Conservation (phyloP, 2,113 vertebrate species). For the Scopus umbretta region DNA sequence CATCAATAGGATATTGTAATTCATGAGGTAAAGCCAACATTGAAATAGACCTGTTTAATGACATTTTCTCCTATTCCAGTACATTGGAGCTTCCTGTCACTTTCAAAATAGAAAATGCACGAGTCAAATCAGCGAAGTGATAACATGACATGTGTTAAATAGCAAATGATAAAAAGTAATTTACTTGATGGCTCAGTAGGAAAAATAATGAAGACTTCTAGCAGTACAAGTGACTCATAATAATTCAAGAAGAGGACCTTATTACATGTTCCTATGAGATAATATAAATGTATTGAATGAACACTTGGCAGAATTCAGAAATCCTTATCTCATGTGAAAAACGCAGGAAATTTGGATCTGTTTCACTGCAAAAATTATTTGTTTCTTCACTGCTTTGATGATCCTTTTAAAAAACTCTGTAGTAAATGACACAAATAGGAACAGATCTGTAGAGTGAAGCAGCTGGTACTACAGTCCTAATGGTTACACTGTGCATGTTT, state of each 20-base stretch:
- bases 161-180: slow-evolving; percentile 4
- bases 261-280: not conserved
- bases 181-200: not conserved
- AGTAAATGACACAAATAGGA: not conserved
- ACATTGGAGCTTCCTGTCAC: not conserved
- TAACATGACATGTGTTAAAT: slow-evolving; percentile 2
- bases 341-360: not conserved
- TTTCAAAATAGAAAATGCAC: not conserved
- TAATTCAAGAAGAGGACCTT: not conserved
- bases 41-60: slow-evolving; percentile 1
- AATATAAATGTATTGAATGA: not conserved
- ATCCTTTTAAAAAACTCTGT: not conserved
- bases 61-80: not conserved
- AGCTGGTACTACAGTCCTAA: not conserved
- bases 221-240: not conserved
- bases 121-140: not conserved
- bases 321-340: not conserved
- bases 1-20: slow-evolving; percentile 26
- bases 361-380: not conserved
- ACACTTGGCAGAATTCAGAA: not conserved
- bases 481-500: not conserved
- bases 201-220: not conserved
- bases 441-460: not conserved
- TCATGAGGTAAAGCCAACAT: slow-evolving; percentile 16
- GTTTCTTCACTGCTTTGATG: not conserved